Conservation (phyloP, 2,797 vertebrate genomes). For the Acestrorhynchus altus region DNA sequence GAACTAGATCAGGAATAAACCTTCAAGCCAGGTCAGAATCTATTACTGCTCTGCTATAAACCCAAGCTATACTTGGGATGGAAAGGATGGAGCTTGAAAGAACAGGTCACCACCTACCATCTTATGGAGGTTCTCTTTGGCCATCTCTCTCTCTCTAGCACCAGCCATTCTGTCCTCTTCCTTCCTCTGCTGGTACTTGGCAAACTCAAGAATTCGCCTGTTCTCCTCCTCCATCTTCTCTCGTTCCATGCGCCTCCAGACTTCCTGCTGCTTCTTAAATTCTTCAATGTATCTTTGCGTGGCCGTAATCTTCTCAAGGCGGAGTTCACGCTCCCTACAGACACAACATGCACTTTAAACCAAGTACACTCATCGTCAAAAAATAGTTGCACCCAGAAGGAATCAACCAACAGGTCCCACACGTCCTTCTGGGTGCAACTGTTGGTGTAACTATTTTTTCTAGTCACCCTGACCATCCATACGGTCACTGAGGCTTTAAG, state of each 20-base stretch:
- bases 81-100: background rate
- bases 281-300: constrained; percentile 85
- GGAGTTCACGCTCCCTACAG: constrained; percentile 85
- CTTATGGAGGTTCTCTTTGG: constrained; percentile 80
- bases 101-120: constrained; percentile 64
- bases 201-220: constrained; percentile 85
- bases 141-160: constrained; percentile 79
- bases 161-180: constrained; percentile 81
- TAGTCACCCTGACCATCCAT: no score
- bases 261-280: constrained; percentile 84
- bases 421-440: no score
- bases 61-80: background rate
- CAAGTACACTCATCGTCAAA: no score
- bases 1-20: no score
- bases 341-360: background rate
- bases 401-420: no score
- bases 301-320: constrained; percentile 85
- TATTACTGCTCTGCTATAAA: background rate
- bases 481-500: no score
- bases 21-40: background rate
- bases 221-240: constrained; percentile 93
- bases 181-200: constrained; percentile 75
- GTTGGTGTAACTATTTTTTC: no score
- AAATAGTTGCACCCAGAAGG: no score
- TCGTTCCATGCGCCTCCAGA: constrained; percentile 85